Evolutionary conservation across 2,797 vertebrate species (phyloP).

Genomic region (Sphenopsis melanotis): DNA sequence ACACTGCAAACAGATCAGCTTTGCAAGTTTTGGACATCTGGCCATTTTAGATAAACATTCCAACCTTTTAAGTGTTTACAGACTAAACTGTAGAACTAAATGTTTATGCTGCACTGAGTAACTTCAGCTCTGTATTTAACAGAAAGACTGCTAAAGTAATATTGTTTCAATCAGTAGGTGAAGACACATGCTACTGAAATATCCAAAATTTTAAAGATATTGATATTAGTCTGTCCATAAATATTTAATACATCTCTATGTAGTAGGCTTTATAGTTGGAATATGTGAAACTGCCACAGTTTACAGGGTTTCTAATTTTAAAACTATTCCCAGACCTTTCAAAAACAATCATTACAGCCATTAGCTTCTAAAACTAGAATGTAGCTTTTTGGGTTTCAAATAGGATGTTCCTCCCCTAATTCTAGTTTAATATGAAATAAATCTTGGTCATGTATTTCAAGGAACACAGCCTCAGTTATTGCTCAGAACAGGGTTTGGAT

Average conservation of each 20-base stretch:
- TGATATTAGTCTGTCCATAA: not conserved
- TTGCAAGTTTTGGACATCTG: conserved; percentile 11
- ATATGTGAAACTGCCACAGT: not conserved
- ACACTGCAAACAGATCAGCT: not conserved
- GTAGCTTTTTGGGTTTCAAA: not conserved
- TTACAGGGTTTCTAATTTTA: not conserved
- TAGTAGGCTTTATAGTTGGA: not conserved
- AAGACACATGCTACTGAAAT: conserved; percentile 16
- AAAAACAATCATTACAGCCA: not conserved
- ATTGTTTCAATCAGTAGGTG: conserved; percentile 44
- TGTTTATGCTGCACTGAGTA: conserved; percentile 35
- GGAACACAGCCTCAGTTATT: not conserved
- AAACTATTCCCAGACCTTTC: not conserved
- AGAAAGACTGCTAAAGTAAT: conserved; percentile 24
- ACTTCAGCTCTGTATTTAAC: conserved; percentile 11
- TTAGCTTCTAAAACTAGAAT: not conserved
- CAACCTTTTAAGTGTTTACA: conserved; percentile 45
- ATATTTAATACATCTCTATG: not conserved
- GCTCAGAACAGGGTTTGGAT: not conserved
- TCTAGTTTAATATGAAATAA: not conserved
- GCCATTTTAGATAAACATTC: conserved; percentile 43
- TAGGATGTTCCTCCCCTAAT: not conserved
- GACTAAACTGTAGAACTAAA: conserved; percentile 44
- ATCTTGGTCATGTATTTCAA: not conserved
- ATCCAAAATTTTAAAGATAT: not conserved